Percentiles rank a stretch among this genome's conserved stretches.
Evolutionary conservation across 2,888 invertebrate species (phyloP).

Genomic region (Entomobrya multifasciata): DNA sequence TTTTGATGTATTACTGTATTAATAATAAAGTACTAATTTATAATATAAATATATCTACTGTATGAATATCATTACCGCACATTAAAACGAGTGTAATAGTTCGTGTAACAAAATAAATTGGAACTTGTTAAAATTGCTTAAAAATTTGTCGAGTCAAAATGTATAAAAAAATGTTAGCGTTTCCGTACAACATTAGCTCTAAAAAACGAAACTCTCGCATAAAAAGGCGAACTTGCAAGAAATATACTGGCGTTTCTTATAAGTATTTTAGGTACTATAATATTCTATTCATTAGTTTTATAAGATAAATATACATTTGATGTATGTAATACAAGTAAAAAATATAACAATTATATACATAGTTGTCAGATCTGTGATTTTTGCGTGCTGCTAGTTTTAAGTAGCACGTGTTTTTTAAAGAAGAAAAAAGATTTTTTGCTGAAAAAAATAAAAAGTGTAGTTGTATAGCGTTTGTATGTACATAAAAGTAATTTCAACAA

Average conservation of each 20-base stretch:
- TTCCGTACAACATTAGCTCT: neutral
- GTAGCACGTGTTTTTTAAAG: conserved; percentile 59
- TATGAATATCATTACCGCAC: conserved; percentile 17
- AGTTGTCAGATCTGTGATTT: conserved; percentile 79
- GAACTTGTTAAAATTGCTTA: conserved; percentile 19
- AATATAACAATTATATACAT: conserved; percentile 38
- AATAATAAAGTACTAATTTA: conserved; percentile 1
- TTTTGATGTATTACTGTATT: conserved; percentile 44
- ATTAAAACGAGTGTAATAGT: conserved; percentile 6
- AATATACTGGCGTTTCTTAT: conserved; percentile 30
- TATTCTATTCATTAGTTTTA: conserved; percentile 45
- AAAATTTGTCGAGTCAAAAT: conserved; percentile 13
- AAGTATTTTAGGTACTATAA: conserved; percentile 41
- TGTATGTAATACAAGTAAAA: neutral
- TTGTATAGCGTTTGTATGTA: conserved; percentile 51
- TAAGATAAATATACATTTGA: conserved; percentile 29
- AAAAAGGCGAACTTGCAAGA: conserved; percentile 5
- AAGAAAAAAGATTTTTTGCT: conserved; percentile 31
- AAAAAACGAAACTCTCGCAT: conserved; percentile 1
- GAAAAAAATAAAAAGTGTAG: conserved; percentile 11
- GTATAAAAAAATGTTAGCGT: conserved; percentile 16
- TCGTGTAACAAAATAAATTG: neutral
- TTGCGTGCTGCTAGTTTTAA: conserved; percentile 78
- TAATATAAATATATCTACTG: conserved; percentile 17
- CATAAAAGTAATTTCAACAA: neutral